These are phyloP conservation scores for Danio choprae DNA, from an alignment of 2,797 vertebrate genomes.

Conservation along the genomic window DNA sequence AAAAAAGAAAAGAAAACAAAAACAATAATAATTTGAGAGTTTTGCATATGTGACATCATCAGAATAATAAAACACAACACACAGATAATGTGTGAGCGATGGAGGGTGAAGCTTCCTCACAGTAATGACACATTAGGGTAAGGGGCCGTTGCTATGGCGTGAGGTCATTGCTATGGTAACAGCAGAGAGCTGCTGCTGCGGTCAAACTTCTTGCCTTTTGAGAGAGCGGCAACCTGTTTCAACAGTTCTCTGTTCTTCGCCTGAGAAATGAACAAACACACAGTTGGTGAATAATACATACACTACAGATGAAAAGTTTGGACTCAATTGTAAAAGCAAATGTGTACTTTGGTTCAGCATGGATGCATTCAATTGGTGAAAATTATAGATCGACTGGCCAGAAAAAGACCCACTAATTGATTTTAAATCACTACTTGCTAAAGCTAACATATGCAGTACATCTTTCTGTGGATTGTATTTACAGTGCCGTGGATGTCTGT, in stretches of 20 bases:
- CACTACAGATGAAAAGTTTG: not conserved
- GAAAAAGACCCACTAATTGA: too few relatives aligned
- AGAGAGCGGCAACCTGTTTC: slow-evolving; percentile 97
- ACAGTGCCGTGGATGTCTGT: too few relatives aligned
- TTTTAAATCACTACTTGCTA: too few relatives aligned
- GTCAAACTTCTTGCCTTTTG: slow-evolving; percentile 99
- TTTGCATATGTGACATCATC: slow-evolving; percentile 50
- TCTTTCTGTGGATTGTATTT: too few relatives aligned
- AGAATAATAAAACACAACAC: slow-evolving; percentile 48
- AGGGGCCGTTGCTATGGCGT: slow-evolving; percentile 47
- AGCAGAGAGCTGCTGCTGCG: slow-evolving; percentile 91
- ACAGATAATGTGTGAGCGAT: slow-evolving; percentile 30
- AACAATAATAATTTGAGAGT: slow-evolving; percentile 23
- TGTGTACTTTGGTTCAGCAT: not conserved
- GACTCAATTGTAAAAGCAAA: not conserved
- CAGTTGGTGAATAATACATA: not conserved
- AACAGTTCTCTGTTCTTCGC: slow-evolving; percentile 96
- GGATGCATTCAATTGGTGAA: not conserved
- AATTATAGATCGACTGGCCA: too few relatives aligned
- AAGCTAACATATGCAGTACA: too few relatives aligned
- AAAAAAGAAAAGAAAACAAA: slow-evolving; percentile 26
- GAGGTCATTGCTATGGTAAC: slow-evolving; percentile 86
- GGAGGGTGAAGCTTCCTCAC: slow-evolving; percentile 75
- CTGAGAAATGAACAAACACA: slow-evolving; percentile 71
- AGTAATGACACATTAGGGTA: slow-evolving; percentile 74